These are phyloP conservation scores for Tetanocera ferruginea DNA, from an alignment of 2,888 invertebrate genomes.

Conservation along the genomic window DNA sequence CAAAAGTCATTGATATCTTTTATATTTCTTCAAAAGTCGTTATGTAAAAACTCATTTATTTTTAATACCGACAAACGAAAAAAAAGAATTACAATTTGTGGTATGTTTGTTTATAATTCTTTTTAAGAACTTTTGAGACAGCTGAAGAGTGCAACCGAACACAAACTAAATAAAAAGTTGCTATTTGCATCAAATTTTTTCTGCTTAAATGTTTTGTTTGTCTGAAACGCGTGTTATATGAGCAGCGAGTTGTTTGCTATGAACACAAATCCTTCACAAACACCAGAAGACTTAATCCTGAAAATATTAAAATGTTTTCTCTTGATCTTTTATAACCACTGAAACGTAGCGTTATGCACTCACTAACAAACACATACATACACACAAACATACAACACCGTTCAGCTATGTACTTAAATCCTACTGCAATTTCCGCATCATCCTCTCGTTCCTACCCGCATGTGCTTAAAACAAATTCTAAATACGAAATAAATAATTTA, in stretches of 20 bases:
- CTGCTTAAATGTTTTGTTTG: background rate
- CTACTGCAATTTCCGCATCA: background rate
- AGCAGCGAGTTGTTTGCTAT: background rate
- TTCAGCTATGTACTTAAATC: background rate
- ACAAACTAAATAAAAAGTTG: background rate
- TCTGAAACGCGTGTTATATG: background rate
- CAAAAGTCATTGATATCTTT: too few species aligned
- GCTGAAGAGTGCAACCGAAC: background rate
- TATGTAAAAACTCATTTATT: background rate
- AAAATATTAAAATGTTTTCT: constrained; percentile 31
- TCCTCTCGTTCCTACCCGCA: background rate
- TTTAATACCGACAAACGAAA: background rate
- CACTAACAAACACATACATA: background rate
- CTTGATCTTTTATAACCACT: background rate
- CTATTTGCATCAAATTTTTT: background rate
- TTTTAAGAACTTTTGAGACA: background rate
- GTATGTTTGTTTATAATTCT: background rate
- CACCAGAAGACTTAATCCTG: constrained; percentile 27
- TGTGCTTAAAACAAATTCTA: constrained; percentile 17
- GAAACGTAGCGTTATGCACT: background rate
- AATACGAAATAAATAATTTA: constrained; percentile 34
- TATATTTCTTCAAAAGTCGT: too few species aligned
- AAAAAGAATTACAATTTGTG: background rate
- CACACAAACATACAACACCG: background rate
- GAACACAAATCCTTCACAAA: constrained; percentile 9